These are phyloP conservation scores for Vespertilio murinus DNA, from an alignment of 2,797 vertebrate species.

Conservation along the genomic window DNA sequence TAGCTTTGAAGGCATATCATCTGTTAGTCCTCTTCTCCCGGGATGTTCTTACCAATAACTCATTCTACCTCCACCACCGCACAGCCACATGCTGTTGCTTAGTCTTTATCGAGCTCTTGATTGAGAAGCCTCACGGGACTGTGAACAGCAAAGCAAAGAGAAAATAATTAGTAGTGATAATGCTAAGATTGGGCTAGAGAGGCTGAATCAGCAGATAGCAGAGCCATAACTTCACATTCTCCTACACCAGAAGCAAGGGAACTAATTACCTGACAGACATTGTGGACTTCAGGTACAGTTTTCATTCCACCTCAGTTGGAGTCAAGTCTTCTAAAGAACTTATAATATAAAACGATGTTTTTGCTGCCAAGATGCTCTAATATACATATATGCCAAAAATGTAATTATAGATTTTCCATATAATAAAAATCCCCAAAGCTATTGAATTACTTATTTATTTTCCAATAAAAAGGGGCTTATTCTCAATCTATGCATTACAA, in stretches of 20 bases:
- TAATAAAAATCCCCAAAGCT: background rate
- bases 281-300: slow-evolving; percentile 19
- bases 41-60: background rate
- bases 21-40: background rate
- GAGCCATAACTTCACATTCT: slow-evolving; percentile 47
- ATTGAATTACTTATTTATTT: background rate
- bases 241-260: slow-evolving; percentile 24
- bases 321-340: slow-evolving; percentile 24
- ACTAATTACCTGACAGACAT: slow-evolving; percentile 43
- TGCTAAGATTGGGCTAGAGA: background rate
- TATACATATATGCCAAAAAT: background rate
- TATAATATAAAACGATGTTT: slow-evolving; percentile 18
- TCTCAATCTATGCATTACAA: background rate
- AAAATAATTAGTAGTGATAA: slow-evolving; percentile 60
- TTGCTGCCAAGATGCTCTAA: slow-evolving; percentile 13
- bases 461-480: background rate
- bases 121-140: slow-evolving; percentile 35
- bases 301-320: slow-evolving; percentile 36
- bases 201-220: slow-evolving; percentile 49
- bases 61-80: background rate
- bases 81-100: background rate
- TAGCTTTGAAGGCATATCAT: background rate
- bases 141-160: slow-evolving; percentile 32
- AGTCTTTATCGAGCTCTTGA: slow-evolving; percentile 1
- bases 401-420: background rate